Base-by-base conservation (phyloP, 2,888 invertebrate genomes). In the Lamellibrachia columna region DNA sequence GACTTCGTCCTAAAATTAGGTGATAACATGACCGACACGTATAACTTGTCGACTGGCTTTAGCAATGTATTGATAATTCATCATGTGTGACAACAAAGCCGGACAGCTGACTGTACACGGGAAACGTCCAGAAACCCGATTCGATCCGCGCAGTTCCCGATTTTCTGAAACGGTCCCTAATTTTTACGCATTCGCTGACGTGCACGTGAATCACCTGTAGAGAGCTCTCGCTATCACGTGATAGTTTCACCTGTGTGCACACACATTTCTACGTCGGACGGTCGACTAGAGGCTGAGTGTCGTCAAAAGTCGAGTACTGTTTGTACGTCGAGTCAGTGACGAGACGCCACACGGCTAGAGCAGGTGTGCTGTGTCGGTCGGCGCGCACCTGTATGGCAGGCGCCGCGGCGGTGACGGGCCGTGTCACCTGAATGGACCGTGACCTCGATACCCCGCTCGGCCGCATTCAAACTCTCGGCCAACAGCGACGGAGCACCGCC, bases 171-270 rank as follows among this genome's bases (percentile, higher is more conserved):
- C 22, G 75, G 75, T 22, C 75, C 75, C 75, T 75, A 15, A 22
- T 75, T 75, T 75, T 75, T 75, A 75, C 75, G 75, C 75, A n/a
- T 75, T n/a, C 22, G 75, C 75, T 75, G 40, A 40, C 40, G 75
- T 75, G 75, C 75, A 75, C 75, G 75, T 75, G 75, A 75, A 75
- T 75, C 75, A 75, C 75, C 75, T 75, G 75, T 75, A 15, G 75
- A 75, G 75, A 22, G 75, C 75, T 11, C 75, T 15, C 22, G 75
- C 75, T n/a, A 75, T 75, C 75, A 75, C 75, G 75, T 75, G 75
- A 75, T n/a, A n/a, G 22, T 75, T 75, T 75, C 75, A 75, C 75
- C 75, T 75, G 75, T 75, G 22, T 22, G 55, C 55, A 55, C 55
- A 55, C 55, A 55, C 55, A 55, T 55, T 55, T 55, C 55, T 55